Evolutionary conservation across 1,140 invertebrate genomes (phyloP), one percentile per base, ranked within the genome.

Genomic region (Danaus plexippus): DNA sequence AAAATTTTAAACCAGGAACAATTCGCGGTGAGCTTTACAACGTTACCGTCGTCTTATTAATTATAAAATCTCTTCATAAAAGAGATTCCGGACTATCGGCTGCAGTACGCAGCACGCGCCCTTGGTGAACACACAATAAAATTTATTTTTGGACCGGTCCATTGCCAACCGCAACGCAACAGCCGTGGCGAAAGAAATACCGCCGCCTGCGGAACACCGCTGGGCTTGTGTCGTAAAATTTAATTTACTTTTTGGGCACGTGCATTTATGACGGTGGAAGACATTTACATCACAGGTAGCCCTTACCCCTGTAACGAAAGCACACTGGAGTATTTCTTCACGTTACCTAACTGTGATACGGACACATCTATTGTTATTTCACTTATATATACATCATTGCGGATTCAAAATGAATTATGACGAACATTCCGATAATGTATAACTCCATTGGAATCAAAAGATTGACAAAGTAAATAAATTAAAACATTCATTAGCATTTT

Each of bases 91-190:
- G 60, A 42, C 53, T 61, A 59, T 54, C 58, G 63, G 66, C 58
- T 72, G 69, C 73, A 75, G 54, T 68, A 77, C 71, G 66, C 74
- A 71, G 64, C 76, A 68, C 75, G 64, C 73, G 79, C 73, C 80
- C 80, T 83, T 80, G 77, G 72, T 70, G 66, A 76, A 77, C 64
- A 73, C 71, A 81, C 80, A 81, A 77, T 80, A 82, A 81, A 84
- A 77, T 77, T 61, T 84, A 84, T 84, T 84, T 84, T 80, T 79
- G 73, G 78, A 74, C 50, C 67, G 63, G 75, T 73, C 73, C 73
- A 84, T 80, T 81, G 80, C 78, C 75, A 80, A 77, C 76, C 77
- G 70, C 72, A 71, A 63, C 70, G 71, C 68, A 74, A 73, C 70
- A 73, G 69, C 73, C 69, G 68, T 63, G 66, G 57, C 64, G 70